These are phyloP conservation scores for Myotis davidii DNA, from an alignment of 2,113 vertebrate genomes.

Conservation along the genomic window DNA sequence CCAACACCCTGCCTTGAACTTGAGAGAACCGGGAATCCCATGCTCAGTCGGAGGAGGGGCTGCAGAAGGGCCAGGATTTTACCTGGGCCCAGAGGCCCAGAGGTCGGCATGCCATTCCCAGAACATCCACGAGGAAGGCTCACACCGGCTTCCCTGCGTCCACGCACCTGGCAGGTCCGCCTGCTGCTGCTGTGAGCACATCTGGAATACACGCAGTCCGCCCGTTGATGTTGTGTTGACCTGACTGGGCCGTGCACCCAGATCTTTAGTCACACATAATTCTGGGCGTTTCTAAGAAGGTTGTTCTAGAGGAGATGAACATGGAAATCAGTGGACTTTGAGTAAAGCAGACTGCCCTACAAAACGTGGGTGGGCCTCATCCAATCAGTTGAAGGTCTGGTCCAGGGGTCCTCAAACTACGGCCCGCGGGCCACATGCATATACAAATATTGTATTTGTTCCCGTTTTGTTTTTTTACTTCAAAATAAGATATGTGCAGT, in stretches of 20 bases:
- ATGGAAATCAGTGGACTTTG: neutral
- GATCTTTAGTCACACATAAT: neutral
- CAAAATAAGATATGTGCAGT: no score
- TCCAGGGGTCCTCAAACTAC: no score
- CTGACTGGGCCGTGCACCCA: neutral
- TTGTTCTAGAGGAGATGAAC: neutral
- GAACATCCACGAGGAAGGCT: accelerated
- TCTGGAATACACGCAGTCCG: neutral
- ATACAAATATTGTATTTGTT: no score
- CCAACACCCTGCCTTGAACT: no score
- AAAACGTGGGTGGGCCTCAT: neutral
- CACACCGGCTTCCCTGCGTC: neutral
- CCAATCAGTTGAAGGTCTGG: neutral
- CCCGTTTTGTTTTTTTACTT: no score
- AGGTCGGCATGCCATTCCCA: no score
- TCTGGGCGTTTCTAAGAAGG: neutral
- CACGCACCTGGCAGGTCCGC: accelerated
- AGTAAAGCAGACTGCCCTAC: neutral
- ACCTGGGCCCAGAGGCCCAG: neutral
- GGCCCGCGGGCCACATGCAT: no score
- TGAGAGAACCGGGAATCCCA: neutral
- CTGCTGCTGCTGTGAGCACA: accelerated
- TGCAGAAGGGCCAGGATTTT: accelerated
- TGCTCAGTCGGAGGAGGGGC: neutral
- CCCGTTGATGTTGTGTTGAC: accelerated